These are phyloP conservation scores for Pollenia amentaria DNA, from an alignment of 2,888 invertebrate species.

Conservation along the genomic window DNA sequence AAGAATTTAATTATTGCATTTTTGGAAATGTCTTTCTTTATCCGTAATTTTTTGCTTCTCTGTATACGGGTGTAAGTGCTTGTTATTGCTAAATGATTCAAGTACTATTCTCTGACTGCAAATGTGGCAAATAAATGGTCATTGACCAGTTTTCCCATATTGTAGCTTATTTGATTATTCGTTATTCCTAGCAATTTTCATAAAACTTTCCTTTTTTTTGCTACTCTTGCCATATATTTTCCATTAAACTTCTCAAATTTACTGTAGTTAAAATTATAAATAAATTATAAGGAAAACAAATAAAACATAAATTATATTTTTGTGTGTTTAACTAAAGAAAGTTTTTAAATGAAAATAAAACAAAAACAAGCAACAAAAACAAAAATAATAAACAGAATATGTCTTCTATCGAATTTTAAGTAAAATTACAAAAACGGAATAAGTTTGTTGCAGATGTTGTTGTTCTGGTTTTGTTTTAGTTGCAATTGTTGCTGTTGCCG, in stretches of 20 bases:
- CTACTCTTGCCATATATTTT: too few relatives aligned
- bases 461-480: neutral
- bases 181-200: too few relatives aligned
- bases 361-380: conserved; percentile 15
- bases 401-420: conserved; percentile 60
- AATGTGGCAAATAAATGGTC: too few relatives aligned
- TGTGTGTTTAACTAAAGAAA: conserved; percentile 51
- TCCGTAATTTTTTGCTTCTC: too few relatives aligned
- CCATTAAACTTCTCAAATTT: neutral
- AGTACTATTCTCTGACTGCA: too few relatives aligned
- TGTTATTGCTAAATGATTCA: too few relatives aligned
- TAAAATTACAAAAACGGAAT: conserved; percentile 13
- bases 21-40: too few relatives aligned
- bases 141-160: too few relatives aligned
- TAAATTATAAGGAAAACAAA: conserved; percentile 9
- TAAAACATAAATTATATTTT: conserved; percentile 58
- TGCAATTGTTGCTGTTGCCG: neutral
- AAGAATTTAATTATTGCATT: too few relatives aligned
- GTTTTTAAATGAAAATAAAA: conserved; percentile 25
- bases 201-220: too few relatives aligned
- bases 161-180: too few relatives aligned
- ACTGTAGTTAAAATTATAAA: neutral
- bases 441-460: conserved; percentile 25
- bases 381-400: conserved; percentile 30
- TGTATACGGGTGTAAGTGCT: too few relatives aligned